Conservation (phyloP, 2,888 invertebrate genomes). For the Calameuta filiformis region DNA sequence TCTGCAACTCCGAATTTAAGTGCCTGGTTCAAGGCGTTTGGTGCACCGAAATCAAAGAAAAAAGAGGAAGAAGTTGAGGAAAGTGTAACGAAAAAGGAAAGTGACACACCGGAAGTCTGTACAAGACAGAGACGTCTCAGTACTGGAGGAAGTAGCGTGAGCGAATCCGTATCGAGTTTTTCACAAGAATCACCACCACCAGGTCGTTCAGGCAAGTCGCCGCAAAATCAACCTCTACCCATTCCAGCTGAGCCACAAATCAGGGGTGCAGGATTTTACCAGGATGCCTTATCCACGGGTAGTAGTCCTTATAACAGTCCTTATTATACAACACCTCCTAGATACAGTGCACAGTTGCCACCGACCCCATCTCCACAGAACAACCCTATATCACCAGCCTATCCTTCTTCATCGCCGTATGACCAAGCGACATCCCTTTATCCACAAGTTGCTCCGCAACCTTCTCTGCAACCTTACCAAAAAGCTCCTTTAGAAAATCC, state of each 20-base stretch:
- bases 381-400: slow-evolving; percentile 70
- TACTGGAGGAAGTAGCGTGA: slow-evolving; percentile 57
- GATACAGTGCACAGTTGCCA: slow-evolving; percentile 82
- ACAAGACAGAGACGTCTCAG: slow-evolving; percentile 67
- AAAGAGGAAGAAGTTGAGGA: slow-evolving; percentile 68
- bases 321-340: slow-evolving; percentile 62
- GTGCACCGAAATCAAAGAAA: slow-evolving; percentile 84
- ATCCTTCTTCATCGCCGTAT: slow-evolving; percentile 68
- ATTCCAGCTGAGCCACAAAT: slow-evolving; percentile 85
- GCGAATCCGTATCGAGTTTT: slow-evolving; percentile 60
- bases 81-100: slow-evolving; percentile 59
- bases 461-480: slow-evolving; percentile 50
- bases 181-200: slow-evolving; percentile 75
- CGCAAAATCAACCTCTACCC: slow-evolving; percentile 65
- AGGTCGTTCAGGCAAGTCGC: slow-evolving; percentile 65
- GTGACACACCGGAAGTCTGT: slow-evolving; percentile 62
- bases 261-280: slow-evolving; percentile 85
- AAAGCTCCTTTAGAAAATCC: slow-evolving; percentile 50
- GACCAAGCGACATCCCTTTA: slow-evolving; percentile 53
- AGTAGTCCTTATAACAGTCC: slow-evolving; percentile 83
- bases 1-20: slow-evolving; percentile 84
- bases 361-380: slow-evolving; percentile 73
- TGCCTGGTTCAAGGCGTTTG: slow-evolving; percentile 94
- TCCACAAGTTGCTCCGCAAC: slow-evolving; percentile 46
- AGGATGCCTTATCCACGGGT: slow-evolving; percentile 86